Percentiles rank a stretch among this genome's conserved stretches.
phyloP scores from a whole-genome alignment of 2,113 vertebrate genomes.

The Falcunculus frontatus region DNA sequence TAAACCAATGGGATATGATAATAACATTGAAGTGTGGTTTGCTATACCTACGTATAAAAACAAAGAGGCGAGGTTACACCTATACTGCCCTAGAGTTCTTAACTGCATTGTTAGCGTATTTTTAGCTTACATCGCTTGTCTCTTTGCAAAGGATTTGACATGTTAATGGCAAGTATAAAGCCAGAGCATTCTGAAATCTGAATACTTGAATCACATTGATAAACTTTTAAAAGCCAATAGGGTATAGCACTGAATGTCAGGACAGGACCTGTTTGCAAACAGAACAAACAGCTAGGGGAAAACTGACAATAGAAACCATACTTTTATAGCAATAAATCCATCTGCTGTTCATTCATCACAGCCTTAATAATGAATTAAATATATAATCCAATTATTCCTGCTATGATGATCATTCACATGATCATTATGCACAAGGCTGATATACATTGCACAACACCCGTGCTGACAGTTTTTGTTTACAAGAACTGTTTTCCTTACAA shows the following conservation, averaged over 20 bases:
- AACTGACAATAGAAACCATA: neutral
- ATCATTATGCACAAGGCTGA: neutral
- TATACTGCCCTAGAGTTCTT: neutral
- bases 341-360: neutral
- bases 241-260: neutral
- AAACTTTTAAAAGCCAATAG: neutral
- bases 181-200: neutral
- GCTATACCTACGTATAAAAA: neutral
- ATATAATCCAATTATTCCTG: neutral
- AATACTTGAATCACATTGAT: neutral
- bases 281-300: neutral
- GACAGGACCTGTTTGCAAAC: neutral
- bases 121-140: neutral
- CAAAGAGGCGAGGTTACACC: neutral
- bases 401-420: neutral
- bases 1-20: neutral
- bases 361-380: neutral
- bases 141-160: neutral
- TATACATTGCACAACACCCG: rapidly evolving
- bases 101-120: neutral
- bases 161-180: neutral
- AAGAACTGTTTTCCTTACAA: neutral
- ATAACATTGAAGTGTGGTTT: neutral
- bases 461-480: neutral
- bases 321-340: neutral